Conservation (phyloP, 2,888 invertebrate species). For the Rambutsinella grinnellia region DNA sequence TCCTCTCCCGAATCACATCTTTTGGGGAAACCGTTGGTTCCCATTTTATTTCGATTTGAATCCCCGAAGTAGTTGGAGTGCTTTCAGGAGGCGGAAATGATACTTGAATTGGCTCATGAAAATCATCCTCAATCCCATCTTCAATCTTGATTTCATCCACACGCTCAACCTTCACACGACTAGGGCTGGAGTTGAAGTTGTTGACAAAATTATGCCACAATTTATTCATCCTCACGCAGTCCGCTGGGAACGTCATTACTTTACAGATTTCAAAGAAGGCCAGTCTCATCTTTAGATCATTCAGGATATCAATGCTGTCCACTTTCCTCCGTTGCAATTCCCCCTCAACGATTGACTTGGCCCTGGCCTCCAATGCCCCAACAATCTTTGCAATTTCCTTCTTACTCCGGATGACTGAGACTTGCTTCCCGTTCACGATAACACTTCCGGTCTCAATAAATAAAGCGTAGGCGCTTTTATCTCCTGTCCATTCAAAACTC, state of each 20-base stretch:
- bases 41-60: too few species aligned
- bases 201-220: background rate
- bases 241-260: constrained; percentile 6
- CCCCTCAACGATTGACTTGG: background rate
- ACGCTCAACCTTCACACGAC: too few species aligned
- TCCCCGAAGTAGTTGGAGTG: too few species aligned
- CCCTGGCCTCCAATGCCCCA: background rate
- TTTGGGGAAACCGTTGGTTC: too few species aligned
- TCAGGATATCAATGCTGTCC: background rate
- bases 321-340: background rate
- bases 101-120: too few species aligned
- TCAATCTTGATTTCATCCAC: too few species aligned
- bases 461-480: background rate
- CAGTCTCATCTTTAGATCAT: constrained; percentile 1
- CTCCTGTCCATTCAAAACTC: constrained; percentile 1
- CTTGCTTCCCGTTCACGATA: background rate
- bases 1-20: too few species aligned
- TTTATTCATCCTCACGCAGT: background rate
- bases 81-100: too few species aligned
- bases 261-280: background rate
- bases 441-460: background rate
- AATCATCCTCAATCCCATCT: too few species aligned
- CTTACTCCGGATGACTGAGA: background rate
- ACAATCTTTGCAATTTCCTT: background rate
- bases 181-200: too few species aligned